phyloP scores from a whole-genome alignment of 1,140 invertebrate genomes.

The Mylabris phalerata region DNA sequence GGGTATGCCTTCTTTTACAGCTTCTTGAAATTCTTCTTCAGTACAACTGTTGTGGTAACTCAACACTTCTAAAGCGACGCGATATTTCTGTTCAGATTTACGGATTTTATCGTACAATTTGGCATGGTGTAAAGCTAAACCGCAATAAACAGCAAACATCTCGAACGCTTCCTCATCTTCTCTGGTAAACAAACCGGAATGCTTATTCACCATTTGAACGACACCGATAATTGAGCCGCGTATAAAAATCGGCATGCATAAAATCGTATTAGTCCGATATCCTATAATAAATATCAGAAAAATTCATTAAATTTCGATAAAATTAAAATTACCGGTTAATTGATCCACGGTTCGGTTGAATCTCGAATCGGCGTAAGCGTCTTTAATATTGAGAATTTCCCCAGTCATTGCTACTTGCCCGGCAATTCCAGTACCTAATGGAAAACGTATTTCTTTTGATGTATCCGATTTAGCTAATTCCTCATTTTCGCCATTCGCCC shows the following conservation, averaged over 20 bases:
- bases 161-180: constrained; percentile 78
- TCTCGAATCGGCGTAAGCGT: constrained; percentile 71
- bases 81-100: constrained; percentile 76
- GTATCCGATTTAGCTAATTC: constrained; percentile 33
- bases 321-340: constrained; percentile 50
- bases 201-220: constrained; percentile 84
- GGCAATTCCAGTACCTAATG: constrained; percentile 52
- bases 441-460: constrained; percentile 49
- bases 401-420: constrained; percentile 65
- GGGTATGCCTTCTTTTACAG: constrained; percentile 43
- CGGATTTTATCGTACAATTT: constrained; percentile 79
- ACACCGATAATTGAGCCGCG: constrained; percentile 64
- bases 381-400: constrained; percentile 67
- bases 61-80: constrained; percentile 68
- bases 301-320: background rate
- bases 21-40: constrained; percentile 58
- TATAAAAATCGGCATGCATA: constrained; percentile 83
- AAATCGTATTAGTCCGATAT: constrained; percentile 66
- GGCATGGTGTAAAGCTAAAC: constrained; percentile 75
- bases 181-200: constrained; percentile 59
- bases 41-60: constrained; percentile 77
- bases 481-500: constrained; percentile 20
- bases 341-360: constrained; percentile 76
- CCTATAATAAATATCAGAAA: constrained; percentile 14
- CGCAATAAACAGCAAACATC: constrained; percentile 79